Evolutionary conservation across 2,113 vertebrate species (phyloP), one percentile per base, ranked within the genome.

Genomic region (Phyllostomus discolor): DNA sequence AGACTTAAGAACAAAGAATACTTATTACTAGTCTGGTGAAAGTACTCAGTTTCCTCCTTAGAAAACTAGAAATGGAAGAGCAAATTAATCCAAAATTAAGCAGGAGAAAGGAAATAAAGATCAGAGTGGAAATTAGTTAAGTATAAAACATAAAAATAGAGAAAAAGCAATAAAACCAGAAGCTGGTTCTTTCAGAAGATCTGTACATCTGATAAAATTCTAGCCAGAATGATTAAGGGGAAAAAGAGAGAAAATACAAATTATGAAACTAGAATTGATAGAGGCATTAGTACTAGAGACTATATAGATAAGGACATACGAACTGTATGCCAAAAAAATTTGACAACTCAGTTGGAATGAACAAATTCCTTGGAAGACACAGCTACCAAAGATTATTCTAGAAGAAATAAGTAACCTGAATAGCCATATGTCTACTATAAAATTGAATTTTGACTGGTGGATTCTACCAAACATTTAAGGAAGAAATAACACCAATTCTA

Each of bases 361-460:
- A 52, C 70, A 90, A 82, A 78, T 66, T 88, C 24, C 9, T 54
- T 84, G 33, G 91, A 96, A 88, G 38, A 89, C 9, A 73, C 11
- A 48, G 67, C 11, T 83, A 54, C 12, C 82, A 57, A 90, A 85
- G 43, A 57, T 93, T 83, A 85, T 3, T 85, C 38, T 70, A 87
- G 15, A 82, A 91, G 31, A 94, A 91, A 84, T 10, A 59, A 19
- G 62, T 78, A 90, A 67, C 7, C 20, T 50, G 16, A 93, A 87
- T 70, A 90, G 59, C 33, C 10, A 72, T 15, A 48, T 70, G 12
- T 69, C 43, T 90, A 69, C n/a, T 26, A 54, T 72, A 90, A 92
- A 94, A 72, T 11, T 80, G 16, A 87, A 83, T 90, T 94, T 97
- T 94, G 50, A 78, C 54, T 86, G 24, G 12, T 92, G 12, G 69